Percentiles rank a stretch among this genome's conserved stretches.
phyloP scores from a whole-genome alignment of 2,888 invertebrate genomes.

The Ctenicera cuprea region DNA sequence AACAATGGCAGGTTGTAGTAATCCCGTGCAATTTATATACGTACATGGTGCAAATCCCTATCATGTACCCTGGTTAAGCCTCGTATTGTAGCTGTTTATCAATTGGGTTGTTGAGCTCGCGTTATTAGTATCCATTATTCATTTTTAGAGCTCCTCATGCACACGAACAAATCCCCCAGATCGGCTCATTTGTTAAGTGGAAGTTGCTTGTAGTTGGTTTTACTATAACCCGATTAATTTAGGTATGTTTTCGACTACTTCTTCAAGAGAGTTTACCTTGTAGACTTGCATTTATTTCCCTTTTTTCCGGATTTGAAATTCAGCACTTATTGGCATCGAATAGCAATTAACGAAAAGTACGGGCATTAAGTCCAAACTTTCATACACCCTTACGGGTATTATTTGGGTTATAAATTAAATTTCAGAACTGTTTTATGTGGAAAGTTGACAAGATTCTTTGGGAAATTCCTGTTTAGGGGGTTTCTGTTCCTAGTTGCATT shows the following conservation, averaged over 20 bases:
- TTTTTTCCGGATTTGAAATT: no score
- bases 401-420: no score
- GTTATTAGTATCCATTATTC: slow-evolving; percentile 52
- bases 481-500: not conserved
- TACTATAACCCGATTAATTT: not conserved
- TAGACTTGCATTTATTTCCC: no score
- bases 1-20: slow-evolving; percentile 26
- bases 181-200: slow-evolving; percentile 24
- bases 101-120: slow-evolving; percentile 47
- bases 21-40: slow-evolving; percentile 44
- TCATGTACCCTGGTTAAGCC: slow-evolving; percentile 39
- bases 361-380: no score
- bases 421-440: not conserved
- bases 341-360: no score
- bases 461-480: not conserved
- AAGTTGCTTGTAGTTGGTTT: slow-evolving; percentile 11
- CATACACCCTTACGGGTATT: no score
- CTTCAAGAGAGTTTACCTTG: no score
- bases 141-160: slow-evolving; percentile 41
- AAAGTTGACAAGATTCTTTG: not conserved
- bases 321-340: no score
- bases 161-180: slow-evolving; percentile 25
- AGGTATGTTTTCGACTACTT: not conserved
- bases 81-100: slow-evolving; percentile 47
- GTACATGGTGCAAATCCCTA: slow-evolving; percentile 44